Evolutionary conservation across 1,140 invertebrate species (phyloP).

Genomic region (Orussus abietinus): DNA sequence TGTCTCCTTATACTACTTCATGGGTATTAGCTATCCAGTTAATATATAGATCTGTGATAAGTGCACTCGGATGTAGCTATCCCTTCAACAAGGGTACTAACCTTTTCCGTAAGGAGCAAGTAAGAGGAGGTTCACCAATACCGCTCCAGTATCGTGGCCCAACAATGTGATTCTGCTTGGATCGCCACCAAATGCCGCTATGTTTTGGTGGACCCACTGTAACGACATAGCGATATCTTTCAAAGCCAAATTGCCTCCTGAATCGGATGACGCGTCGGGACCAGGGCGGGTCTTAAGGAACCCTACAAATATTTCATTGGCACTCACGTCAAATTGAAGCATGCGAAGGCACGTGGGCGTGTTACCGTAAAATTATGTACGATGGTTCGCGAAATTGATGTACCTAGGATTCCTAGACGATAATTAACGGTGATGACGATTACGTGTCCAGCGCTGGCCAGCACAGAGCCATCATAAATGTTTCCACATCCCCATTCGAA

Average conservation of each 20-base stretch:
- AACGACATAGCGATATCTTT: conserved; percentile 73
- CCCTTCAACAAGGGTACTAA: no score
- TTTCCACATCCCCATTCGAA: conserved; percentile 84
- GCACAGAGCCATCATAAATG: conserved; percentile 81
- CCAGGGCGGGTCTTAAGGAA: conserved; percentile 64
- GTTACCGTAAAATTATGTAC: no score
- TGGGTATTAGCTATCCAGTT: no score
- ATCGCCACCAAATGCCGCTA: conserved; percentile 78
- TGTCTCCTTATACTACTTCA: no score
- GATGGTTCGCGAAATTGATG: conserved; percentile 3
- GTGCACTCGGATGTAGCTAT: no score
- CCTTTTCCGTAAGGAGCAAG: conserved; percentile 70
- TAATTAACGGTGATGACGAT: conserved; percentile 90
- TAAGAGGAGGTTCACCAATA: conserved; percentile 78
- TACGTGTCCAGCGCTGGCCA: conserved; percentile 81
- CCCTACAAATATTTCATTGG: conserved; percentile 56
- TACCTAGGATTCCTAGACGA: conserved; percentile 81
- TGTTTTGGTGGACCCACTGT: conserved; percentile 73
- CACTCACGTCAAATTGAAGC: background rate
- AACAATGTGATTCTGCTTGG: conserved; percentile 75
- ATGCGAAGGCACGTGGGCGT: background rate
- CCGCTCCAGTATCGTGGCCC: conserved; percentile 83
- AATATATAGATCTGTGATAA: no score
- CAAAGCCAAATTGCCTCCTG: conserved; percentile 66
- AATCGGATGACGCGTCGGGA: conserved; percentile 49